Conservation (phyloP, 2,888 invertebrate species). For the Diadegma fenestrale region DNA sequence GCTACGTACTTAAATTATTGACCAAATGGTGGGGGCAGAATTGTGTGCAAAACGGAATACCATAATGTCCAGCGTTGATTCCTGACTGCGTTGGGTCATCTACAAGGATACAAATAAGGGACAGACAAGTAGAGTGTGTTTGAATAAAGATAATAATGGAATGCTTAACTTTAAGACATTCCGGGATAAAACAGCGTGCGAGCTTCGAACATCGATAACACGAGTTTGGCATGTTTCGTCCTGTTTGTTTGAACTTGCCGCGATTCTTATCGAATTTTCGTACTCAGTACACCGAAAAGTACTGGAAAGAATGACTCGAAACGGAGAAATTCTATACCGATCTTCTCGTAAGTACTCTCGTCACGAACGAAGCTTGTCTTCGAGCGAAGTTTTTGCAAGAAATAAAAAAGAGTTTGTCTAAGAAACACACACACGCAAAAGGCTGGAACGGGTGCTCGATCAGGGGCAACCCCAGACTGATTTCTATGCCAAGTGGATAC, state of each 20-base stretch:
- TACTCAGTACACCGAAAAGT: slow-evolving; percentile 18
- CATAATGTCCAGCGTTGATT: slow-evolving; percentile 28
- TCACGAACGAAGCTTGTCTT: slow-evolving; percentile 69
- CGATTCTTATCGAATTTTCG: neutral
- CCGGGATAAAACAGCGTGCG: neutral
- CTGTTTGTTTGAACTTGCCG: neutral
- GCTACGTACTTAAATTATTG: slow-evolving; percentile 58
- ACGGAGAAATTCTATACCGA: slow-evolving; percentile 38
- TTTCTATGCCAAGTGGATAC: slow-evolving; percentile 68
- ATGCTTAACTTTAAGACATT: neutral
- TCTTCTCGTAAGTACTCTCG: slow-evolving; percentile 66
- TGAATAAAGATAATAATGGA: neutral
- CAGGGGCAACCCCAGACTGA: slow-evolving; percentile 65
- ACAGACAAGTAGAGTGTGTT: neutral
- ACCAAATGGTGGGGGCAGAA: slow-evolving; percentile 56
- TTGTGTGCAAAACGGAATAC: slow-evolving; percentile 59
- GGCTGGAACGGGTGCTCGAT: slow-evolving; percentile 40
- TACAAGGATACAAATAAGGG: neutral
- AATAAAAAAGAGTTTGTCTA: slow-evolving; percentile 64
- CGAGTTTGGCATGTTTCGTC: neutral
- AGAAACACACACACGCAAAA: slow-evolving; percentile 36
- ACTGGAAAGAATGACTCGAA: slow-evolving; percentile 39
- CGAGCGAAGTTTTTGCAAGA: slow-evolving; percentile 68
- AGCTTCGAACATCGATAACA: neutral
- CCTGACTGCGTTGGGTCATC: slow-evolving; percentile 3